phyloP scores from a whole-genome alignment of 2,888 invertebrate genomes.

The Cloeon dipterum region DNA sequence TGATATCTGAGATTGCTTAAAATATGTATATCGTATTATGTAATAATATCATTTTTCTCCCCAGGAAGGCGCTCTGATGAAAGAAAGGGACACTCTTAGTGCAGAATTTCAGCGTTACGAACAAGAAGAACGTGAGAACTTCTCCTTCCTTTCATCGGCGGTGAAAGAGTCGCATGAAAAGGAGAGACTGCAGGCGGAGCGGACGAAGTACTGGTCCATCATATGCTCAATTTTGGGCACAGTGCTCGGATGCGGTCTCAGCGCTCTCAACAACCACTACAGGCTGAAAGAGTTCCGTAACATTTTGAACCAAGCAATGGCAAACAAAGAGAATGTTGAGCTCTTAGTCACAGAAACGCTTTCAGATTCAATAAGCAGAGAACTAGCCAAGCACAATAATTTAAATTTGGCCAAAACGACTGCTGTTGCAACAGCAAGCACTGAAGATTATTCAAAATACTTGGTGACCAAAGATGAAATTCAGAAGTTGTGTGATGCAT shows the following conservation, averaged over 20 bases:
- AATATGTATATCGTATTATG: neutral
- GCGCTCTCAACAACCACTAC: constrained; percentile 36
- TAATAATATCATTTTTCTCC: constrained; percentile 13
- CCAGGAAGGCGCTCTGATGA: constrained; percentile 32
- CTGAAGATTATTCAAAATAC: too few relatives aligned
- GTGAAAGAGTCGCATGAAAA: constrained; percentile 63
- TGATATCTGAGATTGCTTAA: neutral
- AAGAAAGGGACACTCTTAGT: constrained; percentile 23
- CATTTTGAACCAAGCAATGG: constrained; percentile 22
- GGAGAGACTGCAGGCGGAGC: constrained; percentile 55
- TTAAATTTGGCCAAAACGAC: too few relatives aligned
- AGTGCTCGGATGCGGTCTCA: constrained; percentile 36
- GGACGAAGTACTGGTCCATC: constrained; percentile 67
- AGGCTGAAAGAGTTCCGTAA: constrained; percentile 38
- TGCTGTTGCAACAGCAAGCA: too few relatives aligned
- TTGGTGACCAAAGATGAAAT: too few relatives aligned
- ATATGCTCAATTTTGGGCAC: constrained; percentile 46
- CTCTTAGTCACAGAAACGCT: too few relatives aligned
- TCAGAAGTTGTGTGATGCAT: too few relatives aligned
- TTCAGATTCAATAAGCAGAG: too few relatives aligned
- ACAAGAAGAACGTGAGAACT: constrained; percentile 48
- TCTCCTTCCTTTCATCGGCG: constrained; percentile 45
- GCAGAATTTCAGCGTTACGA: constrained; percentile 39
- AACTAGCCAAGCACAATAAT: too few relatives aligned
- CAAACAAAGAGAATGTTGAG: too few relatives aligned